Evolutionary conservation across 2,797 vertebrate species (phyloP), one percentile per base, ranked within the genome.

Genomic region (Taenioides sp.): DNA sequence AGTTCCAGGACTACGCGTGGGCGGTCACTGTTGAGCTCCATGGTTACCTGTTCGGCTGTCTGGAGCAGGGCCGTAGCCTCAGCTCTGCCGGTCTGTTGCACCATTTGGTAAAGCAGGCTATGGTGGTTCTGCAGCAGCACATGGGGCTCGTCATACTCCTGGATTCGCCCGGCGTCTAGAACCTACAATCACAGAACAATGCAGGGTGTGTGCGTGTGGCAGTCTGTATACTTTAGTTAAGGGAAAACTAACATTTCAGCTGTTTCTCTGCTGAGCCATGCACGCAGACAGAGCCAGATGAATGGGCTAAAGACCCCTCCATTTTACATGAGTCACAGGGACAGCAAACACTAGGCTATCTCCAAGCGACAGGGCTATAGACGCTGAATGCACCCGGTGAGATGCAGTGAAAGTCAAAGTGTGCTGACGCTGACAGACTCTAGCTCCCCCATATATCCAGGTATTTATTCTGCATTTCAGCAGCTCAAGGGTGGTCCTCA

Each of bases 31-130:
- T 37, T 37, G 34, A 10, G 9, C 7, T 37, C 34, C 27, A 20
- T 50, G 82, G 81, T 86, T 89, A 92, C 92, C 96, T 94, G 95
- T 91, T 95, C 95, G 84, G 96, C 95, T 81, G 89, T 87, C 83
- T 95, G 93, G 12, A 93, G 90, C 87, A 97, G 92, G 23, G 94
- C 91, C 76, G 92, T 80, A 0, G 96, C 95, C 91, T 97, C 96
- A 0, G 93, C 92, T 87, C 93, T 94, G 85, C 97, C 96, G 70
- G 95, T 92, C 85, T 98, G 96, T 84, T 96, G 95, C 79, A 98
- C 95, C 95, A 98, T 97, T 92, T 96, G 96, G 87, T 95, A 95
- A 90, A 98, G 96, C 17, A 95, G 89, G 83, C 96, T 93, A 23
- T 95, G 94, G 76, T 91, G 92, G 82, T 97, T 96, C 92, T 98